phyloP scores from a whole-genome alignment of 2,797 vertebrate species.

The Enteromius unitaeniatus region DNA sequence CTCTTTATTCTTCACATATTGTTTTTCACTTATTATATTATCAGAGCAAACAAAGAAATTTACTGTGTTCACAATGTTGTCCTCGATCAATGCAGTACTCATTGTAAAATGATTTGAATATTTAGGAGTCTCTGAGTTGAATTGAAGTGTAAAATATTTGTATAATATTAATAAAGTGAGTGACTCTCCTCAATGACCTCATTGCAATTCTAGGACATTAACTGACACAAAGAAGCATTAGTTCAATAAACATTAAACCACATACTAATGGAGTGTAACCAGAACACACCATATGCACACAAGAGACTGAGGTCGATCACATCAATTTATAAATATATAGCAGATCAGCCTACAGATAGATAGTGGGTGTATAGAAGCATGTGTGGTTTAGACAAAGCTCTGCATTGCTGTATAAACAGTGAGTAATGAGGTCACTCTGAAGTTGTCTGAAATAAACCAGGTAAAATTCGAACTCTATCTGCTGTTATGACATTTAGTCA shows the following conservation, averaged over 20 bases:
- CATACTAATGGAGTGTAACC: slow-evolving; percentile 17
- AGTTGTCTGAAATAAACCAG: slow-evolving; percentile 29
- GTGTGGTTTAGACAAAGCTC: neutral
- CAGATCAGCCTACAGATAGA: slow-evolving; percentile 4
- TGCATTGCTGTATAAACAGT: neutral
- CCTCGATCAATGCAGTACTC: neutral
- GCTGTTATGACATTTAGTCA: slow-evolving; percentile 23
- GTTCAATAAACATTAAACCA: slow-evolving; percentile 31
- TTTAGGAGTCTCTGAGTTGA: neutral
- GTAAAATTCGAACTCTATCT: neutral
- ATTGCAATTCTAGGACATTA: neutral
- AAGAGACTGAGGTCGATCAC: slow-evolving; percentile 22
- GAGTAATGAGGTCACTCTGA: neutral
- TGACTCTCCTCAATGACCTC: neutral
- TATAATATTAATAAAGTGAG: slow-evolving; percentile 5
- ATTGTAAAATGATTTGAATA: neutral
- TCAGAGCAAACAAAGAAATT: neutral
- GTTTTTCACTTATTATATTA: neutral
- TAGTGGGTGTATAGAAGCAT: neutral
- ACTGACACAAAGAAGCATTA: slow-evolving; percentile 16
- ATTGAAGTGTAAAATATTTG: neutral
- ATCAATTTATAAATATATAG: slow-evolving; percentile 31
- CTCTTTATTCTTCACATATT: neutral
- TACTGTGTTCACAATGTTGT: neutral
- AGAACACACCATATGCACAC: slow-evolving; percentile 8